Percentiles rank a stretch among this genome's conserved stretches.
phyloP scores from a whole-genome alignment of 2,797 vertebrate species.

The Pelochelys cantorii region DNA sequence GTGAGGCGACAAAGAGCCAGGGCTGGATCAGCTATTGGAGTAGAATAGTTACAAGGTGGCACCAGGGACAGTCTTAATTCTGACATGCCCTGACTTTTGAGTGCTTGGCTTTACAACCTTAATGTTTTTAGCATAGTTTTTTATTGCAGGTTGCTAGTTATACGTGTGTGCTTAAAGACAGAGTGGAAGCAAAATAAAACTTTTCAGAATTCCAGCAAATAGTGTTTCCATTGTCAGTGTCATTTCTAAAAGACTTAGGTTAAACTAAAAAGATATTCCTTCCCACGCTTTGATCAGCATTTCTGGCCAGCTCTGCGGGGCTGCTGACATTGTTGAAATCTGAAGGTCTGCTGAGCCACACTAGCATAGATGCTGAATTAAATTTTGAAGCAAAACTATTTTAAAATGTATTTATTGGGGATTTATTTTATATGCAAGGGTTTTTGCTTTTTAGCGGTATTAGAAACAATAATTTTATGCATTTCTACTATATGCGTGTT shows the following conservation, averaged over 20 bases:
- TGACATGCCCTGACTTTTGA: background rate
- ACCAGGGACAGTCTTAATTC: background rate
- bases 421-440: background rate
- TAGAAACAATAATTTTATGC: background rate
- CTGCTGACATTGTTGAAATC: background rate
- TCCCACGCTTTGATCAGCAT: background rate
- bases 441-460: background rate
- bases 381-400: background rate
- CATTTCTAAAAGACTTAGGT: constrained; percentile 5
- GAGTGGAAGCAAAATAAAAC: background rate
- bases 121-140: background rate
- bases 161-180: background rate
- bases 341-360: background rate
- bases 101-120: background rate
- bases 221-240: background rate
- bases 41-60: background rate
- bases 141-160: background rate
- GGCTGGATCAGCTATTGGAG: background rate
- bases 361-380: background rate
- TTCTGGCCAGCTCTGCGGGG: background rate
- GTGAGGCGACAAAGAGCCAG: background rate
- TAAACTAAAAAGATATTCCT: background rate
- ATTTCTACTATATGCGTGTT: background rate
- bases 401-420: background rate
- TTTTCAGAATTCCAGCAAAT: background rate